phyloP scores from a whole-genome alignment of 2,113 vertebrate genomes.

The Tichodroma muraria region DNA sequence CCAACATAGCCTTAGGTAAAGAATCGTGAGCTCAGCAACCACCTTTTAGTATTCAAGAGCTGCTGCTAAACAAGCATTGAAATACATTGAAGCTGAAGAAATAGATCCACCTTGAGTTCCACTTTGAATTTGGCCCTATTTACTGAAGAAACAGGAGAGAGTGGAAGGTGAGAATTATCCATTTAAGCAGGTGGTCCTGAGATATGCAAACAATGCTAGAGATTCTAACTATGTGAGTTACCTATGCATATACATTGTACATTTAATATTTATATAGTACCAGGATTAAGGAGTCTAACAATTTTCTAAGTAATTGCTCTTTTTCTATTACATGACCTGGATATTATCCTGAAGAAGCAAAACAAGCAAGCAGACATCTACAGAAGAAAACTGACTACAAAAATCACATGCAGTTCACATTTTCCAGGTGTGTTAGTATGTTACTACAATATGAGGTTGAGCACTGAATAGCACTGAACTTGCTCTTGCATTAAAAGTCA shows the following conservation, averaged over 20 bases:
- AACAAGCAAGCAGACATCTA: not conserved
- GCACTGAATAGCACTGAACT: not conserved
- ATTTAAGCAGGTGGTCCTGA: not conserved
- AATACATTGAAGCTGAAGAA: conserved; percentile 17
- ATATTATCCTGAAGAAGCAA: not conserved
- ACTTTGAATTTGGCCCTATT: not conserved
- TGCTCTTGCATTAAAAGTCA: not conserved
- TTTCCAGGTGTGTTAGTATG: not conserved
- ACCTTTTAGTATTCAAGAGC: conserved; percentile 39
- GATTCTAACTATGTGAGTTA: not conserved
- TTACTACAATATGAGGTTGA: not conserved
- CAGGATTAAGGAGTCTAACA: not conserved
- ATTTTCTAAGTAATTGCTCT: not conserved
- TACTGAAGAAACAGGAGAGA: not conserved
- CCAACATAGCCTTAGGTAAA: conserved; percentile 53
- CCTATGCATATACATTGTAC: not conserved
- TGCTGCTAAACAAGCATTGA: conserved; percentile 23
- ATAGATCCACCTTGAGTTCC: conserved; percentile 5
- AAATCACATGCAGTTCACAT: not conserved
- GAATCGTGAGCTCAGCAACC: conserved; percentile 2
- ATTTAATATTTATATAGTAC: not conserved
- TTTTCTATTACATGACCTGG: not conserved
- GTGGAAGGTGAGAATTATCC: not conserved
- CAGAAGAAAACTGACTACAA: not conserved
- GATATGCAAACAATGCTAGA: not conserved